Conservation (phyloP, 2,113 vertebrate species). For the Edolisoma coerulescens region DNA sequence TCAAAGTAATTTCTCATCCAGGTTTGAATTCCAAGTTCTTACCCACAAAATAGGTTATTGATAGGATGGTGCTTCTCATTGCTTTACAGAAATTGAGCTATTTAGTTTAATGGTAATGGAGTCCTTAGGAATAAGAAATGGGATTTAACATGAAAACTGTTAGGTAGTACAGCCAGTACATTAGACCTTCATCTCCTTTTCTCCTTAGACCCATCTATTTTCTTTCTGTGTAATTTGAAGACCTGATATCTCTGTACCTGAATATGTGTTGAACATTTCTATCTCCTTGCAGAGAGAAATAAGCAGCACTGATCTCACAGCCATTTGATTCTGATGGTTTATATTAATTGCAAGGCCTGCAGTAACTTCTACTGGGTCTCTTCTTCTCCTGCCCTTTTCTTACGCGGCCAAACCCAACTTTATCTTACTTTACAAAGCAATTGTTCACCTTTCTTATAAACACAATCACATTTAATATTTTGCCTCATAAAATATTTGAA, state of each 20-base stretch:
- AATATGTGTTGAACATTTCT: background rate
- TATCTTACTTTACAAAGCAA: background rate
- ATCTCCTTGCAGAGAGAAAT: background rate
- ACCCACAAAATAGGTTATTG: background rate
- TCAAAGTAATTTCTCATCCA: background rate
- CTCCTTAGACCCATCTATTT: background rate
- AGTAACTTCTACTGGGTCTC: background rate
- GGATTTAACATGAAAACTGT: background rate
- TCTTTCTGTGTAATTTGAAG: background rate
- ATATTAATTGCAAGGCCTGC: background rate
- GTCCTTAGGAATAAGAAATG: background rate
- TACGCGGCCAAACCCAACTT: background rate
- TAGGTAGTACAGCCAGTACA: background rate
- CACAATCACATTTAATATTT: background rate
- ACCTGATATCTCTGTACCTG: background rate
- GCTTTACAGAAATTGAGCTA: background rate
- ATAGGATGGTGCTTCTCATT: background rate
- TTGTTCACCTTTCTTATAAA: background rate
- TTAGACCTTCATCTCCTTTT: background rate
- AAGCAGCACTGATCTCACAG: background rate
- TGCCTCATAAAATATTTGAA: background rate
- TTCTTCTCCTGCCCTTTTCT: background rate
- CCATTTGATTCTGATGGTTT: background rate
- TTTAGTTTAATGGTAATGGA: background rate
- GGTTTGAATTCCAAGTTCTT: background rate